Base-by-base conservation (phyloP, 1,140 invertebrate genomes). In the Dendrolimus kikuchii region DNA sequence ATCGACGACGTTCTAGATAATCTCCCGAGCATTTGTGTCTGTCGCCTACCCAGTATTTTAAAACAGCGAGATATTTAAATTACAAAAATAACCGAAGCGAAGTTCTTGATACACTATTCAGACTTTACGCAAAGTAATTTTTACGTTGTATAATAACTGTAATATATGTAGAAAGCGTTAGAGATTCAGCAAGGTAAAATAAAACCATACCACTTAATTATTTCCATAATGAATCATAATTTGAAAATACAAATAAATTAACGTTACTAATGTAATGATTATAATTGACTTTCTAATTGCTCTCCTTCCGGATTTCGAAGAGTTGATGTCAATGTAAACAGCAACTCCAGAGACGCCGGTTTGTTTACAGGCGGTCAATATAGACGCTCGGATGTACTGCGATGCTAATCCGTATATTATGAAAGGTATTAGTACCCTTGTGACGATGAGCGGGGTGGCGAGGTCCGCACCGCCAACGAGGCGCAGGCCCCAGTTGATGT, bases 401-500 rank as follows among this genome's bases (percentile, higher is more conserved):
- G n/a, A n/a, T n/a, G n/a, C n/a, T n/a, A n/a, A n/a, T n/a, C n/a
- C n/a, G n/a, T n/a, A n/a, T 23, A 23, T 23, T 7, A 23, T 58
- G 50, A 44, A 6, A 56, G 54, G 62, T 53, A 46, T 37, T 56
- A 90, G 92, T 91, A 98, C 96, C 92, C 94, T 94, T 66, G 96
- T 96, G 76, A 98, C 92, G 75, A 96, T 92, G 67, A 98, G 90
- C 52, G 96, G 94, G n/a, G 94, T 93, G 66, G 92, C 92, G 66
- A 97, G 90, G 90, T 98, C 96, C 60, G 92, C 90, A 59, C 96
- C 96, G 65, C 96, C 96, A 60, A 96, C 94, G 55, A 98, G 90
- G 62, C 96, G 92, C 70, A 98, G 95, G 48, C 96, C 96, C 96
- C 96, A 98, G 64, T 94, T 93, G 64, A 92, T 92, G 64, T 90